Conservation (phyloP, 1,140 invertebrate genomes). For the Triops longicaudatus region DNA sequence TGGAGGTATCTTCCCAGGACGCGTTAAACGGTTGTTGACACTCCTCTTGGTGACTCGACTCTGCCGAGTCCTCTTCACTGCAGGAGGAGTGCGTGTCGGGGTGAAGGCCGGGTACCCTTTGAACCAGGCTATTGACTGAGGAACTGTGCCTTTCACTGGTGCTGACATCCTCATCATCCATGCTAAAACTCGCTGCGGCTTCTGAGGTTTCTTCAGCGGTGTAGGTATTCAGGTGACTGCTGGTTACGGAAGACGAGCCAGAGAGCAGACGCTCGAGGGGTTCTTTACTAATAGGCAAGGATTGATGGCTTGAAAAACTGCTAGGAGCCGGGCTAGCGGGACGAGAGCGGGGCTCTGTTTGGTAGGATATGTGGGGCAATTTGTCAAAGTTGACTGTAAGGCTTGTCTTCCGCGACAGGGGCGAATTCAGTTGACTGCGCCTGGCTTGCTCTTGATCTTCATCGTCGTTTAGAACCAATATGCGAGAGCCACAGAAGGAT, state of each 20-base stretch:
- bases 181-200: neutral
- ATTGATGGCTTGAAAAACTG: neutral
- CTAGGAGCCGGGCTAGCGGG: slow-evolving; percentile 22
- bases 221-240: slow-evolving; percentile 22
- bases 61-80: neutral
- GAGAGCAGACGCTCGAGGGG: neutral
- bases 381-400: neutral
- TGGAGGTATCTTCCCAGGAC: neutral
- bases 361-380: slow-evolving; percentile 18
- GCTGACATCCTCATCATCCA: neutral
- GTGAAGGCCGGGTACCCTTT: neutral
- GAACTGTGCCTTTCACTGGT: neutral
- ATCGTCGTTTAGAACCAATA: neutral
- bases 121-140: neutral
- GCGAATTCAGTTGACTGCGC: neutral
- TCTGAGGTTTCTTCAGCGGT: neutral
- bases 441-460: neutral
- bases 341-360: slow-evolving; percentile 24
- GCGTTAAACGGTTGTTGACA: neutral
- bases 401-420: neutral
- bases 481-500: slow-evolving; percentile 25
- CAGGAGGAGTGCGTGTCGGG: neutral
- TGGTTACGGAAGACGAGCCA: slow-evolving; percentile 15
- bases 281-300: neutral
- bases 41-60: neutral